A percentile compares a stretch with the other conserved stretches of the same genome.
These are phyloP conservation scores for Morelia viridis DNA, from an alignment of 2,797 vertebrate species.

Conservation along the genomic window DNA sequence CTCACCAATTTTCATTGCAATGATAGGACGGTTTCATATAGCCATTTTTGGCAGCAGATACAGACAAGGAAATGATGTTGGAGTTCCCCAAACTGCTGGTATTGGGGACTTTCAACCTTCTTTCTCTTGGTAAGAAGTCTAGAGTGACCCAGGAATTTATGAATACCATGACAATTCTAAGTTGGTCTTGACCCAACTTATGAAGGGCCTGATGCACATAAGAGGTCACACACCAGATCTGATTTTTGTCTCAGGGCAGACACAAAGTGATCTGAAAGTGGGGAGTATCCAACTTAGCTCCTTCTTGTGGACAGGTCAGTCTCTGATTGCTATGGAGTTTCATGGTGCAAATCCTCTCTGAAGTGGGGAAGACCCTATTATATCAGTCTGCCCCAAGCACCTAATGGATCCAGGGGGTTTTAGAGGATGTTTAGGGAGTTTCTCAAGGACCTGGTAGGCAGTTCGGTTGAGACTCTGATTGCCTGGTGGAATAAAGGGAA, in stretches of 20 bases:
- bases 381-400: not conserved
- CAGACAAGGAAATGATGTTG: not conserved
- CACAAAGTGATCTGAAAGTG: not conserved
- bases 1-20: not conserved
- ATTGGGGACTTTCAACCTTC: not conserved
- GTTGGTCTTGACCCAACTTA: not conserved
- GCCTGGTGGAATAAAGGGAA: not conserved
- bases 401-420: not conserved
- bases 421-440: not conserved
- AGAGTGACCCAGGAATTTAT: not conserved
- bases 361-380: not conserved
- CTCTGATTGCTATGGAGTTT: not conserved
- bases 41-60: not conserved
- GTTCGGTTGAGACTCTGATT: not conserved
- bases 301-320: not conserved
- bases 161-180: not conserved
- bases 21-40: not conserved
- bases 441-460: not conserved
- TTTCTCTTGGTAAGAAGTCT: not conserved
- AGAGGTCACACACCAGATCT: not conserved
- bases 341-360: not conserved
- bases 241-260: not conserved
- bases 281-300: not conserved
- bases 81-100: not conserved
- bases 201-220: not conserved